phyloP scores from a whole-genome alignment of 92 coral and sea anemone species.

The Galaxea fascicularis region DNA sequence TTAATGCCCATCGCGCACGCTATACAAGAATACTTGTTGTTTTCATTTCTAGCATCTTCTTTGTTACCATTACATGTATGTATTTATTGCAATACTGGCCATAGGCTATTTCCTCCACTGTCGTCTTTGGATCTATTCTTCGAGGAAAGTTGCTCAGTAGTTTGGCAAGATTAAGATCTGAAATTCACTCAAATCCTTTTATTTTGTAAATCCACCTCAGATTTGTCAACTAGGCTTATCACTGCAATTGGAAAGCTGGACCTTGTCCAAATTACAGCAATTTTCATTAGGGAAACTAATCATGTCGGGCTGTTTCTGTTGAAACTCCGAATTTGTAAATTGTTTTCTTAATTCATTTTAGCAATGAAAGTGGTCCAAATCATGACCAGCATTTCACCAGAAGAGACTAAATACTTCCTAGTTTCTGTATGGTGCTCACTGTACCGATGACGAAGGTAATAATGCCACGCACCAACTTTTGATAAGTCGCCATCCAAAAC shows the following conservation, averaged over 20 bases:
- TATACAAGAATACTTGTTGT: background rate
- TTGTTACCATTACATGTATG: no score
- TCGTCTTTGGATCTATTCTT: background rate
- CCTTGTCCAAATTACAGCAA: background rate
- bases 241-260: conserved; percentile 15
- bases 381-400: no score
- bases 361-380: no score
- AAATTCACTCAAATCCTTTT: background rate
- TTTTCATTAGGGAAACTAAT: background rate
- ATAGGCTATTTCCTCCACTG: background rate
- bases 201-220: background rate
- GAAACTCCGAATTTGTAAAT: background rate
- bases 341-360: no score
- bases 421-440: no score
- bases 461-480: no score
- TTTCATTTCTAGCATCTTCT: background rate
- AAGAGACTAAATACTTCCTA: no score
- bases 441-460: no score
- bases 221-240: conserved; percentile 3
- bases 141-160: no score
- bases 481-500: no score
- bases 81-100: background rate
- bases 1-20: background rate
- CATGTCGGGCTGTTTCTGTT: background rate
- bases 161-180: background rate